Evolutionary conservation across 2,113 vertebrate genomes (phyloP), one percentile per base, ranked within the genome.

Genomic region (Orcinus orca): DNA sequence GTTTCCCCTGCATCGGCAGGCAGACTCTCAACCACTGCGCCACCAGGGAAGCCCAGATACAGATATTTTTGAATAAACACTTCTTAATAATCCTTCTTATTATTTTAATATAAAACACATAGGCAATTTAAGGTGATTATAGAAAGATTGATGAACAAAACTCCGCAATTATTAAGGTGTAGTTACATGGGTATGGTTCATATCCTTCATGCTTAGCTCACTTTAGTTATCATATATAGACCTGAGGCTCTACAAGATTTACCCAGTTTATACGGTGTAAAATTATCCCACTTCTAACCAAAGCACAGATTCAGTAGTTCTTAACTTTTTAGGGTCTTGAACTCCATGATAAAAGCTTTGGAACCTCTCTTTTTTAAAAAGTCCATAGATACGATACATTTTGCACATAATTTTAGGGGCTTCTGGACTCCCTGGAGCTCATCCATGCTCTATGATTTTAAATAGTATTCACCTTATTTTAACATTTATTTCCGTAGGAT

Each of bases 401-500:
- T 86, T 79, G 38, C 15, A 23, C 58, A 31, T 10, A 71, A 33
- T 82, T 67, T 88, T 50, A 77, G 15, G 10, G 7, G 2, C 60
- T 81, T 95, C 26, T 80, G 44, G 26, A 84, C 60, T 95, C 44
- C 4, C 20, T 88, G 76, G 53, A 53, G 26, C 18, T 91, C 26
- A 73, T 58, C 3, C 33, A 94, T 47, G 17, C 23, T 84, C 26
- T 90, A 74, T 12, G 15, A 29, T 79, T 92, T 90, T 68, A 88
- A 79, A 53, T 89, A 79, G 8, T 68, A 58, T 88, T 97, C 26
- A 60, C 6, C 53, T 83, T 65, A 67, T 91, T 95, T 93, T 87
- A 60, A 74, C 23, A 86, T 68, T 31, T 93, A 79, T 93, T 91
- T 62, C 26, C 67, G 88, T 58, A 65, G 44, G 31, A 31, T 25